Base-by-base conservation (phyloP, 2,113 vertebrate genomes). In the Onychostoma macrolepis region DNA sequence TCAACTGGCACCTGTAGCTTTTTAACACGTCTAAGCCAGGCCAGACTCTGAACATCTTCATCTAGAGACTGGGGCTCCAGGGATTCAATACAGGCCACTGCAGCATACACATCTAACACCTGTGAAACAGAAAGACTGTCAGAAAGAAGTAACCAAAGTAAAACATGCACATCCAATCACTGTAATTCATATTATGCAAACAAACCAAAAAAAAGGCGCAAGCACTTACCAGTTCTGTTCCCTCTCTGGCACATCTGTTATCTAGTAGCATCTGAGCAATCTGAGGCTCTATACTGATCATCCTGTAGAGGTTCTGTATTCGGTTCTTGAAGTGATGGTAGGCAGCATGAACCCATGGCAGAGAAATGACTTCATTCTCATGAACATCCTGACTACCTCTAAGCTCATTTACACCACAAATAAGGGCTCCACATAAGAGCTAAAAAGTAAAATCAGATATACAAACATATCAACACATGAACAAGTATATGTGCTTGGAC, bases 221-320 rank as follows among this genome's bases (percentile, higher is more conserved):
- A 67, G 78, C 43, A 4, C 92, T 90, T 67, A 94, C 94, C 91
- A 95, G 80, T 88, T 95, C 94, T 6, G 0, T 9, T 9, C 87
- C 87, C 0, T 91, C 88, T 41, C 63, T 91, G 43, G 85, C 71
- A 33, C 84, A 28, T 26, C 3, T 71, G 87, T 91, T 93, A 4
- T 4, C 63, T 75, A 92, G 48, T 10, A 95, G 93, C 56, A 69
- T 83, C 9, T 5, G 33, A 8, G 92, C 80, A 24, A 96, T 91
- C 0, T 30, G 33, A 3, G 97, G 96, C 33, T 94, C 53, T 33
- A 97, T 90, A 10, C 92, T 93, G 86, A 98, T 86, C 91, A 99
- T 97, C 86, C 97, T 94, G 33, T 93, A 94, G 6, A 99, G 90
- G 92, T 97, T 99, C 91, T 98, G 97, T 84, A 99, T 93, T 26